Evolutionary conservation across 2,797 vertebrate species (phyloP), one percentile per base, ranked within the genome.

Genomic region (Yasuhikotakia modesta): DNA sequence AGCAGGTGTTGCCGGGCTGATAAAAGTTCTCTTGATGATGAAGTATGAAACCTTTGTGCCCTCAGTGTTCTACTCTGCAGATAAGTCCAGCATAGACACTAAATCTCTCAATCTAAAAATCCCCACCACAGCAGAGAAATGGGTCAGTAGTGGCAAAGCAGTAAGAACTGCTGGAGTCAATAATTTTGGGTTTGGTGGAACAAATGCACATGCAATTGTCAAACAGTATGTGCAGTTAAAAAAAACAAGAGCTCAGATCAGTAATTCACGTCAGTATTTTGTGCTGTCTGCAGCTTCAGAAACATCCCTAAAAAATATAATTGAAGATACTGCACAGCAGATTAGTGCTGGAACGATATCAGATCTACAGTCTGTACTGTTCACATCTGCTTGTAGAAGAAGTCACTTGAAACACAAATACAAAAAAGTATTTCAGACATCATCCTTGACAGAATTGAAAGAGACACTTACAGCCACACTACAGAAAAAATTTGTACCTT

Each of bases 11-110:
- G 95, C 95, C 0, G 94, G 89, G 45, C 89, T 97, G 45, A 96
- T 97, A 80, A 97, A 96, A 87, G 92, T 96, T 43, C 94, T 97
- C 1, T 81, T 97, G 14, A 97, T 97, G 95, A 96, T 96, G 93
- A 92, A 94, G 55, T 91, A 96, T 14, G 89, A 93, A 84, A 94
- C 92, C 43, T 91, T 96, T 70, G 94, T 95, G 66, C 94, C 95
- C 5, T 94, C 95, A 0, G 81, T 95, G 68, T 94, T 93, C 82
- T 95, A 94, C 81, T 92, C 93, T 0, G 86, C 91, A 48, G 87
- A 93, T 5, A 72, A 30, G 21, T 89, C 93, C 52, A 91, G 91
- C 75, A 89, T 95, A 0, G 87, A 96, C 50, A 39, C 86, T 24
- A 86, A 92, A 82, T 88, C 87, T 22, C 84, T 95, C 35, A 94